These are phyloP conservation scores for Polydrusus cervinus DNA, from an alignment of 2,888 invertebrate genomes.

Conservation along the genomic window DNA sequence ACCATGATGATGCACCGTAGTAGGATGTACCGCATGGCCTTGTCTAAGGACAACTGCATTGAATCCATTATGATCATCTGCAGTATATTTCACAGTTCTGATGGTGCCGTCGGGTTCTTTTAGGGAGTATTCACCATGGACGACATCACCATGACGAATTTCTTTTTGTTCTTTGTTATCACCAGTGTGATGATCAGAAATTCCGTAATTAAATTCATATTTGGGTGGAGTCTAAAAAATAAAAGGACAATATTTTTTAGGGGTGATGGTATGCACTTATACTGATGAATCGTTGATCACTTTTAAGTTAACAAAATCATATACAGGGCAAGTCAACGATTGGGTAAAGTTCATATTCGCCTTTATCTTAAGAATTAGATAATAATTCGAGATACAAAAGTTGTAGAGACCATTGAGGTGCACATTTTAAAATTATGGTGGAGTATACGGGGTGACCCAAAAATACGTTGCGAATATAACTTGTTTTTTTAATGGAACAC, in stretches of 20 bases:
- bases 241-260: neutral
- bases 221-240: conserved; percentile 72
- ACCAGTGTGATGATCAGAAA: conserved; percentile 78
- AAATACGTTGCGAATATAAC: no score
- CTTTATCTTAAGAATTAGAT: no score
- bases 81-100: conserved; percentile 77
- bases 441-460: no score
- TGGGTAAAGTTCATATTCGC: no score
- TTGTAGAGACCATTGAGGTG: no score
- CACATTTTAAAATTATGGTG: no score
- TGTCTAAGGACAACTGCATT: conserved; percentile 81
- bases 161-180: conserved; percentile 72
- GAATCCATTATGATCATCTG: conserved; percentile 79
- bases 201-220: conserved; percentile 79
- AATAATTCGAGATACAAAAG: no score
- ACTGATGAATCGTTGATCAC: no score
- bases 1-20: conserved; percentile 38
- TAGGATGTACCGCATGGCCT: conserved; percentile 73
- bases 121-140: conserved; percentile 75
- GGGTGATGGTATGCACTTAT: no score
- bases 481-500: no score
- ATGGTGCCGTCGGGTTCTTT: conserved; percentile 71
- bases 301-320: no score
- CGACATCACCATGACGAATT: conserved; percentile 76
- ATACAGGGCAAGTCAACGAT: no score